Conservation (phyloP, 2,797 vertebrate species). For the Clarias platycephalus region DNA sequence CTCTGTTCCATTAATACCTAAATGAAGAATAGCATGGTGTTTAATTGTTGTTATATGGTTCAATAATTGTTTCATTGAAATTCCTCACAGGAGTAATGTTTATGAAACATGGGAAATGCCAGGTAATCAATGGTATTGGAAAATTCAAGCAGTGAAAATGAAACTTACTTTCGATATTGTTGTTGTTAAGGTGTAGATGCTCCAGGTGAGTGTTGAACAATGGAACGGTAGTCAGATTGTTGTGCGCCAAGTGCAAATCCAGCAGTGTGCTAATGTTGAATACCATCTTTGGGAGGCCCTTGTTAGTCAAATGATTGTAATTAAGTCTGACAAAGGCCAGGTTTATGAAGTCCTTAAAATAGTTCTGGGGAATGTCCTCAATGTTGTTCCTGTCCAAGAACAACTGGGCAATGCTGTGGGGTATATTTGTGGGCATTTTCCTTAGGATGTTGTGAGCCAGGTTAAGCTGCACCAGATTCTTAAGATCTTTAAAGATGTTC, state of each 20-base stretch:
- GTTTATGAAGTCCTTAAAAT: constrained; percentile 86
- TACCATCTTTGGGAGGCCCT: constrained; percentile 86
- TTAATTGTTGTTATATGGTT: background rate
- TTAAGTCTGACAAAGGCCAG: constrained; percentile 91
- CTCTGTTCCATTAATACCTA: constrained; percentile 91
- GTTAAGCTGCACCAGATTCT: constrained; percentile 92
- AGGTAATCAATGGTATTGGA: background rate
- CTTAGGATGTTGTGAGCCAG: constrained; percentile 87
- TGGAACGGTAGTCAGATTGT: constrained; percentile 85
- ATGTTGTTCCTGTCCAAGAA: constrained; percentile 94
- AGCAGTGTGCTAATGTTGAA: constrained; percentile 91
- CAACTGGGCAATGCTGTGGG: constrained; percentile 84
- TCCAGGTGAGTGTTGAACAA: constrained; percentile 85
- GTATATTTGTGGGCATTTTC: constrained; percentile 90
- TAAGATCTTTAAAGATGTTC: constrained; percentile 89
- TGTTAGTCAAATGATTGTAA: constrained; percentile 90
- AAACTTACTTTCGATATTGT: constrained; percentile 90
- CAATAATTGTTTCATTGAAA: background rate
- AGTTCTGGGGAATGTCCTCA: constrained; percentile 83
- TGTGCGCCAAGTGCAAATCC: constrained; percentile 92
- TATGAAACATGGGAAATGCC: background rate
- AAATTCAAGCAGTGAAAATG: background rate
- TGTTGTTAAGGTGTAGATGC: constrained; percentile 95
- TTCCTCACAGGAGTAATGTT: background rate
- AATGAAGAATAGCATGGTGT: constrained; percentile 45